Evolutionary conservation across 2,113 vertebrate genomes (phyloP), one percentile per base, ranked within the genome.

Genomic region (Oncorhynchus clarkii): DNA sequence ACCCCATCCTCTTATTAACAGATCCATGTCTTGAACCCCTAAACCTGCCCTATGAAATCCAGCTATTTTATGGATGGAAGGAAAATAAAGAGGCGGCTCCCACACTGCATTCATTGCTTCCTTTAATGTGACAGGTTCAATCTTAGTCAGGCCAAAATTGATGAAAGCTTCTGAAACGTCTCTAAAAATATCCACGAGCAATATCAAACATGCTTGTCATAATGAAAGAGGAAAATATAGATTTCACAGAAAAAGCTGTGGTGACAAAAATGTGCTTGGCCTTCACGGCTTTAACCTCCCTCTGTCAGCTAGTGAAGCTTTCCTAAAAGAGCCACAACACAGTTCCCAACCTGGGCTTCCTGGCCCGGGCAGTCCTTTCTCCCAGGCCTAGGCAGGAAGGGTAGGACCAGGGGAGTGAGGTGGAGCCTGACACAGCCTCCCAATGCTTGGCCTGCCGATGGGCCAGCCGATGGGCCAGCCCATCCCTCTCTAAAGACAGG

Each of bases 71-170:
- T 14, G 51, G 4, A 54, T 16, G 2, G 49, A 18, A 18, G 26
- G 1, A 31, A 59, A 11, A 45, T 45, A 45, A 12, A 59, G 27
- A 54, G 22, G 49, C 5, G 0, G 18, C 26, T 29, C 5, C 3
- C 18, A 69, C 18, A 22, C 67, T 39, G 67, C 18, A 27, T 20
- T 16, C 68, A 9, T 4, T 49, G 18, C n/a, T 12, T 45, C 27
- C 49, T 31, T 59, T 49, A 72, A 39, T 20, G 29, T 34, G 82
- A 82, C 68, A 71, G 72, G 65, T 69, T 76, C 71, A 78, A 78
- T 69, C 69, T 72, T 64, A 80, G 67, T 85, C 83, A 76, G 73
- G 79, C 82, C 54, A 72, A 79, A 86, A 86, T 70, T 77, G 76
- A 88, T 83, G 71, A 83, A 34, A 45, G 73, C 22, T 48, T 69